These are phyloP conservation scores for Leptinotarsa tumamoca DNA, from an alignment of 2,888 invertebrate genomes.

Conservation along the genomic window DNA sequence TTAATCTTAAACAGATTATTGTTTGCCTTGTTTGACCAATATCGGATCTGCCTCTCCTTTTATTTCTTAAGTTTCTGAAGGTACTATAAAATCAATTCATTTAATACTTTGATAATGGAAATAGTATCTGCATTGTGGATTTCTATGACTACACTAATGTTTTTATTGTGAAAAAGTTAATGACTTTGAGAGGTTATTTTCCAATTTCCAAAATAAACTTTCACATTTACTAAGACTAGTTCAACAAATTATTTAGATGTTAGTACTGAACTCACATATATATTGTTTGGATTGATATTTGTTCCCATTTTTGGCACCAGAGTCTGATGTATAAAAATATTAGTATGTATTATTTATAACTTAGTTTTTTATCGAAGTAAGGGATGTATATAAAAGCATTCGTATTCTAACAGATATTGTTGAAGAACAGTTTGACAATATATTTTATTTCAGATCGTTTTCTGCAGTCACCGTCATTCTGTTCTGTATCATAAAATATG, in stretches of 20 bases:
- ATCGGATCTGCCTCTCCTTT: not conserved
- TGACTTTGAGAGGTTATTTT: not conserved
- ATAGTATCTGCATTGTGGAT: too few species aligned
- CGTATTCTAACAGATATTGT: slow-evolving; percentile 31
- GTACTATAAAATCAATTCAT: too few species aligned
- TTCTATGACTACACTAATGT: too few species aligned
- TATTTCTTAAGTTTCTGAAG: not conserved
- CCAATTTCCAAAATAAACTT: not conserved
- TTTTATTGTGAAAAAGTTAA: too few species aligned
- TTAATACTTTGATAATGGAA: too few species aligned
- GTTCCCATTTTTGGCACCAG: slow-evolving; percentile 43
- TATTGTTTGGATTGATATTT: slow-evolving; percentile 28
- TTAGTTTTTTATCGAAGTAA: slow-evolving; percentile 43
- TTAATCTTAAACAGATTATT: too few species aligned
- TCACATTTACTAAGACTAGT: not conserved
- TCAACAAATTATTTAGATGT: slow-evolving; percentile 2
- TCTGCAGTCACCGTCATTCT: slow-evolving; percentile 50
- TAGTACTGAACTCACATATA: slow-evolving; percentile 9
- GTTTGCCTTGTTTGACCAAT: too few species aligned
- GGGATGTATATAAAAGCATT: slow-evolving; percentile 50
- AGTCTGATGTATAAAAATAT: slow-evolving; percentile 53
- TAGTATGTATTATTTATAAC: slow-evolving; percentile 47
- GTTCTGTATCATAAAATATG: slow-evolving; percentile 55
- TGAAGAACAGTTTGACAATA: slow-evolving; percentile 50
- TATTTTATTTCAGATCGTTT: slow-evolving; percentile 50